These are phyloP conservation scores for Petromus typicus DNA, from an alignment of 2,113 vertebrate genomes.

Conservation along the genomic window DNA sequence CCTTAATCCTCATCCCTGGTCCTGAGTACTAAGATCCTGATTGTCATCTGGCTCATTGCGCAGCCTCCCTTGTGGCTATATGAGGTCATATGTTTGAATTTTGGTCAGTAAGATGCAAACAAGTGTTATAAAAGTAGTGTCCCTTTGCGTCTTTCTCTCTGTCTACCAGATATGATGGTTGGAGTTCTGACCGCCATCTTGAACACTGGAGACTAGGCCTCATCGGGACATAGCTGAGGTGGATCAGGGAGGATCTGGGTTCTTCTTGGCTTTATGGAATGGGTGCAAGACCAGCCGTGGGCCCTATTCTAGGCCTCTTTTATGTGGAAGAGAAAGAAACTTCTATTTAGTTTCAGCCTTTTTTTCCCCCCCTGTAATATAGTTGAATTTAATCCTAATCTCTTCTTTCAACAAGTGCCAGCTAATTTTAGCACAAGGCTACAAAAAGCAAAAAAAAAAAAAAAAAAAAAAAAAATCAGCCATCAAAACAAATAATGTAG, in stretches of 20 bases:
- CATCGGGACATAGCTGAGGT: rapidly evolving
- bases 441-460: constrained; percentile 53
- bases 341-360: constrained; percentile 21
- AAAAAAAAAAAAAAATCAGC: constrained; percentile 35
- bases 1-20: background rate
- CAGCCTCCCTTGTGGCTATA: background rate
- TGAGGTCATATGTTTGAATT: background rate
- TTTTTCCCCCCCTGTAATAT: background rate
- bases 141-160: background rate
- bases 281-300: background rate
- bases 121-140: background rate
- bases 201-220: background rate
- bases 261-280: background rate
- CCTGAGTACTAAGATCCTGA: background rate
- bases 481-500: constrained; percentile 37
- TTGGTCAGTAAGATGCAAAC: background rate
- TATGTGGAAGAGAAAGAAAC: constrained; percentile 25
- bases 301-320: background rate
- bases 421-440: constrained; percentile 68
- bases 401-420: constrained; percentile 45
- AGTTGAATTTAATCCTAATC: constrained; percentile 56
- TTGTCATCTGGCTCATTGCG: background rate
- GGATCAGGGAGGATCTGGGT: background rate
- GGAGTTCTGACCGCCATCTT: background rate
- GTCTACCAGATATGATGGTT: background rate